Evolutionary conservation across 2,113 vertebrate species (phyloP).

Genomic region (Lipophrys pholis): DNA sequence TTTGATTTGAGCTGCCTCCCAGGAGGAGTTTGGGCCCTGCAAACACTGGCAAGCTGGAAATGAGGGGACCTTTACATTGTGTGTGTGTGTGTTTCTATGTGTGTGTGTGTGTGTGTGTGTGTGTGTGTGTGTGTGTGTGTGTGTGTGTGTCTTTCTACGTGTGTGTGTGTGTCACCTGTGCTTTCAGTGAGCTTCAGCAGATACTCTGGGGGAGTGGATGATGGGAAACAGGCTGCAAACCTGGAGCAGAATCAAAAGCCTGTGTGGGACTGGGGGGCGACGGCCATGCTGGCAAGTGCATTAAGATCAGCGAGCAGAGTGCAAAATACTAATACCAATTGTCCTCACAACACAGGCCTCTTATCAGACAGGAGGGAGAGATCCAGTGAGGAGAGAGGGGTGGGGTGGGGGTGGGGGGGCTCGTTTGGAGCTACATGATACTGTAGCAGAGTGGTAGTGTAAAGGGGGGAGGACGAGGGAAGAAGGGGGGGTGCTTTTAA

Average conservation of each 20-base stretch:
- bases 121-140: constrained; percentile 31
- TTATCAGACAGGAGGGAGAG: constrained; percentile 63
- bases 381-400: not conserved
- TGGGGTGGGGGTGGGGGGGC: not conserved
- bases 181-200: constrained; percentile 54
- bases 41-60: constrained; percentile 48
- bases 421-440: constrained; percentile 48
- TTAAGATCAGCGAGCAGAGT: constrained; percentile 84
- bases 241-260: constrained; percentile 57
- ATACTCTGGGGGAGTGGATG: constrained; percentile 38
- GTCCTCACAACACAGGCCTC: constrained; percentile 80
- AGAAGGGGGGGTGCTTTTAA: constrained; percentile 62
- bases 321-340: constrained; percentile 85
- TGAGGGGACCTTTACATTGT: constrained; percentile 36
- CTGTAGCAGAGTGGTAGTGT: constrained; percentile 57
- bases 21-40: constrained; percentile 51
- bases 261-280: constrained; percentile 65
- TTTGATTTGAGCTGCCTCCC: constrained; percentile 72
- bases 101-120: constrained; percentile 40
- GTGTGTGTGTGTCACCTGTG: constrained; percentile 62
- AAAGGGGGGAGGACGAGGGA: not conserved
- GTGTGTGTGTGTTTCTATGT: constrained; percentile 18
- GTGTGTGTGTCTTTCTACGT: constrained; percentile 23
- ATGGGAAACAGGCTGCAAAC: constrained; percentile 57
- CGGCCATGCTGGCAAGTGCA: constrained; percentile 79